Conservation (phyloP, 2,113 vertebrate species). For the Actenoides lindsayi region DNA sequence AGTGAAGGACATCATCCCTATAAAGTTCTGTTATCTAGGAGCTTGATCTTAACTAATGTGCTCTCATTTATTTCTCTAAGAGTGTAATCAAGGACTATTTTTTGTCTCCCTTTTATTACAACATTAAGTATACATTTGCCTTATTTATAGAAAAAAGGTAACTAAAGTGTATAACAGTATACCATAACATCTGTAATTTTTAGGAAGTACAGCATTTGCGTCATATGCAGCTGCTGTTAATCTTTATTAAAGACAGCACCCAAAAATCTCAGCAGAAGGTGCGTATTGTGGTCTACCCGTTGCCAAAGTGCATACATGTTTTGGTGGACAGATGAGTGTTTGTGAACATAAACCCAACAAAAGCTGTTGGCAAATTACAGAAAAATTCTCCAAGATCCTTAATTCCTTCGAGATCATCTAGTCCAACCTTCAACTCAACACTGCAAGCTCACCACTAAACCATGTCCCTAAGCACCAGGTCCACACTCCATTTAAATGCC, state of each 20-base stretch:
- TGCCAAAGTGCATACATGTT: background rate
- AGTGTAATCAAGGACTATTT: background rate
- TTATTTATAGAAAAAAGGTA: background rate
- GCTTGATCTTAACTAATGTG: background rate
- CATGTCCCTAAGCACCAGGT: too few relatives aligned
- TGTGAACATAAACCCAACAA: background rate
- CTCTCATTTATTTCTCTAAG: background rate
- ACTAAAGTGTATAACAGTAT: background rate
- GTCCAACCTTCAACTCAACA: too few relatives aligned
- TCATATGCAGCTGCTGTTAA: background rate
- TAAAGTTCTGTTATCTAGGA: background rate
- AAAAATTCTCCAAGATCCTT: background rate
- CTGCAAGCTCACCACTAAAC: too few relatives aligned
- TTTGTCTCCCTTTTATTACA: background rate
- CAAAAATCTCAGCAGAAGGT: background rate
- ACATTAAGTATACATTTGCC: background rate
- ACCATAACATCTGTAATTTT: background rate
- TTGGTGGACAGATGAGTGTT: background rate
- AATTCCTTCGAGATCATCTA: too few relatives aligned
- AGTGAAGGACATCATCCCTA: background rate
- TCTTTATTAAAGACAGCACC: background rate
- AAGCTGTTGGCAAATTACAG: constrained; percentile 11
- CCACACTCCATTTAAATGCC: too few relatives aligned
- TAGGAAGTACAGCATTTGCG: background rate
- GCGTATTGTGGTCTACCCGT: rapidly evolving